phyloP scores from a whole-genome alignment of 92 coral and sea anemone genomes.

The Scolanthus callimorphus region DNA sequence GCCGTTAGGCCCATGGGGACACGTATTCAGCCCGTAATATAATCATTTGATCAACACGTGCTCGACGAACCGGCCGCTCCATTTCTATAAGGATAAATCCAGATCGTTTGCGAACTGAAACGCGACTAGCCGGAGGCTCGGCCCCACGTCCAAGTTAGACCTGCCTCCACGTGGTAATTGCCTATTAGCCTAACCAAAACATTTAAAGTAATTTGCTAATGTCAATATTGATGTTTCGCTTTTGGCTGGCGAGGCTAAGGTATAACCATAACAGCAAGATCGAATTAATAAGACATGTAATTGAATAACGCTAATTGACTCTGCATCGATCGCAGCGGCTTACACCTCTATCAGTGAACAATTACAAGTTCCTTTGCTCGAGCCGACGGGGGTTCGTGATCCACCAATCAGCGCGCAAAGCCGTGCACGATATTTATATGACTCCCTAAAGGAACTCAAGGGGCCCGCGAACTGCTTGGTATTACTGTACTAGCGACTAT shows the following conservation, averaged over 20 bases:
- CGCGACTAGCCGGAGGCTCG: background rate
- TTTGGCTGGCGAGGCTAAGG: slow-evolving; percentile 20
- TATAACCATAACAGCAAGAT: slow-evolving; percentile 19
- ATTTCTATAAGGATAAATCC: background rate
- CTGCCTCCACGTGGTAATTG: slow-evolving; percentile 9
- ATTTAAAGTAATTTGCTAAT: slow-evolving; percentile 14
- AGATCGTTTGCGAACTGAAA: background rate
- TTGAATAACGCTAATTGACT: slow-evolving; percentile 50
- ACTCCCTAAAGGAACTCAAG: too few relatives aligned
- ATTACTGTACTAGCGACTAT: background rate
- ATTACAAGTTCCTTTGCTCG: slow-evolving; percentile 25
- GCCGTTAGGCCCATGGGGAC: slow-evolving; percentile 53
- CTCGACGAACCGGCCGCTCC: background rate
- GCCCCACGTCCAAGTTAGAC: background rate
- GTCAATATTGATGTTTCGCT: slow-evolving; percentile 43
- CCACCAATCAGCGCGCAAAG: slow-evolving; percentile 29
- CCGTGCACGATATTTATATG: background rate
- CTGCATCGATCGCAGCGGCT: slow-evolving; percentile 21
- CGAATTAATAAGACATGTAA: slow-evolving; percentile 32
- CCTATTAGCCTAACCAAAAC: slow-evolving; percentile 24
- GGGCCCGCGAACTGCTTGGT: background rate
- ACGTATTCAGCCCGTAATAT: background rate
- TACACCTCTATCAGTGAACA: slow-evolving; percentile 18
- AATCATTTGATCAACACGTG: background rate
- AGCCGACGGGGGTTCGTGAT: slow-evolving; percentile 20